phyloP scores from a whole-genome alignment of 2,888 invertebrate species.

The Corythucha ciliata region DNA sequence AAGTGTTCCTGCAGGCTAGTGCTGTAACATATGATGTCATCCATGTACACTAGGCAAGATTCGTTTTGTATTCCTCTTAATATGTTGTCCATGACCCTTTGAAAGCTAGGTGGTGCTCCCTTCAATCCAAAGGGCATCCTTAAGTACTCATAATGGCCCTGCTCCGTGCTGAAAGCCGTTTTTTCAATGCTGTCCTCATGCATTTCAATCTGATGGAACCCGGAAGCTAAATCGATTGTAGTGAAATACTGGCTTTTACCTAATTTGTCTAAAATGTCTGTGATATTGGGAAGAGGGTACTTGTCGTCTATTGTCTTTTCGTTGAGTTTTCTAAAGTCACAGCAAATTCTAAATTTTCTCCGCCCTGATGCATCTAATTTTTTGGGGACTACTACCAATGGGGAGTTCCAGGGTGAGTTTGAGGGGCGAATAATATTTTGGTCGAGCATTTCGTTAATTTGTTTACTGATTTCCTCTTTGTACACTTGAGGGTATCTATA shows the following conservation, averaged over 20 bases:
- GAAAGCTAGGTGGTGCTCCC: constrained; percentile 3
- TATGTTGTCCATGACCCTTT: constrained; percentile 18
- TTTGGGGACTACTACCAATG: constrained; percentile 22
- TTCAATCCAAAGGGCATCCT: constrained; percentile 13
- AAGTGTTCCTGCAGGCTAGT: constrained; percentile 22
- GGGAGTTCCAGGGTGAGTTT: constrained; percentile 13
- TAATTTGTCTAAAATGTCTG: constrained; percentile 33
- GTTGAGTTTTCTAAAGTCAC: constrained; percentile 10
- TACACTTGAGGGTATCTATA: constrained; percentile 40
- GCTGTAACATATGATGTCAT: constrained; percentile 24
- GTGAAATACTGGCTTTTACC: constrained; percentile 32
- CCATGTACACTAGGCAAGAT: constrained; percentile 21
- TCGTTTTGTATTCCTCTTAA: constrained; percentile 6
- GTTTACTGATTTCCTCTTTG: constrained; percentile 38
- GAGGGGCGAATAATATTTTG: constrained; percentile 35
- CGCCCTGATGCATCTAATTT: constrained; percentile 19
- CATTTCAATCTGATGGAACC: constrained; percentile 35
- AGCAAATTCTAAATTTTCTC: constrained; percentile 12
- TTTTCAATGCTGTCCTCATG: background rate
- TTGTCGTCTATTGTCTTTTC: constrained; percentile 9
- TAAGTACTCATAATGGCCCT: constrained; percentile 17
- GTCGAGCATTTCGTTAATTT: constrained; percentile 37
- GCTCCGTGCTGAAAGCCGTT: constrained; percentile 23
- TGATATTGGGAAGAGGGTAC: constrained; percentile 24
- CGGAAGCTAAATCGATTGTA: constrained; percentile 32